Evolutionary conservation across 2,797 vertebrate species (phyloP), one percentile per base, ranked within the genome.

Genomic region (Telmatherina bonti): DNA sequence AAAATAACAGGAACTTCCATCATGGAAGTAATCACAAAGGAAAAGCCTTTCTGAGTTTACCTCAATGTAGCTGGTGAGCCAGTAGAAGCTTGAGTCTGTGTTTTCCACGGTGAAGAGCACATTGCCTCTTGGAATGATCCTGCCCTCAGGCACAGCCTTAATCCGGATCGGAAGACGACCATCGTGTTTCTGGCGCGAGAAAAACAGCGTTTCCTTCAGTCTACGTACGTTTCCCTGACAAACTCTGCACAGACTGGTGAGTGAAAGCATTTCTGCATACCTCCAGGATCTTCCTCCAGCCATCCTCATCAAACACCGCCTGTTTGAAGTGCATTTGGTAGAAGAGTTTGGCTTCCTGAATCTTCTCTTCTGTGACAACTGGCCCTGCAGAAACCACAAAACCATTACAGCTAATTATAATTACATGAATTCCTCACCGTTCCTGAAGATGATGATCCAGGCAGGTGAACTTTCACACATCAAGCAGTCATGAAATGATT

Each of bases 101-200:
- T 95, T 95, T 79, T 95, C 94, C 73, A 95, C 94, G 0, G 94
- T 95, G 85, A 95, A 95, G 36, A 95, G 92, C 36, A 95, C 94
- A 5, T 95, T 95, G 12, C 94, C 94, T 67, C 92, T 85, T 0
- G 94, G 93, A 70, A 95, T 83, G 53, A 95, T 88, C 72, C 67
- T 90, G 1, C 94, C 94, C 82, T 95, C 94, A 0, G 94, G 93
- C 41, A 95, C 82, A 0, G 94, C 94, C 89, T 95, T 95, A 79
- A 95, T 95, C 47, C 93, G 87, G 58, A 95, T 91, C 0, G 94
- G 94, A 54, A 95, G 92, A 9, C 90, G 91, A 1, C 94, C 94
- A 38, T 95, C 88, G 10, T 94, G 90, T 91, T 93, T 94, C 94
- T 95, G 83, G 64, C 7, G 79, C 2, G 67, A 36, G 10, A 56